phyloP scores from a whole-genome alignment of 2,113 vertebrate species.

The Pholis gunnellus region DNA sequence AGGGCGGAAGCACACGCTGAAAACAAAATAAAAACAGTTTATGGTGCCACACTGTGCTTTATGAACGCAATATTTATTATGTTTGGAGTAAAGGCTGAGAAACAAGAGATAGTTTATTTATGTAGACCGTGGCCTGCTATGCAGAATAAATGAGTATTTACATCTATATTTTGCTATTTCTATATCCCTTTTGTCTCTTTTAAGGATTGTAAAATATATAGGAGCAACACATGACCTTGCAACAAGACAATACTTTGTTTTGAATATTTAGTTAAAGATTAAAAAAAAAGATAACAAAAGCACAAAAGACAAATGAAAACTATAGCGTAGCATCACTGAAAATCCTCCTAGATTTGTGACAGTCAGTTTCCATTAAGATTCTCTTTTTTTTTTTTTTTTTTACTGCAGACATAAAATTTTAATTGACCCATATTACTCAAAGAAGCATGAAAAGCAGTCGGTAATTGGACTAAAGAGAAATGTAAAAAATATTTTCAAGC shows the following conservation, averaged over 20 bases:
- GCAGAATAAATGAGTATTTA: constrained; percentile 24
- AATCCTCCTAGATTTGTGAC: constrained; percentile 23
- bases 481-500: constrained; percentile 20
- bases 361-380: constrained; percentile 15
- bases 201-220: constrained; percentile 9
- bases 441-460: not conserved
- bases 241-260: not conserved
- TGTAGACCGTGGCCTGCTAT: not conserved
- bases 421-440: constrained; percentile 10
- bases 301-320: constrained; percentile 9
- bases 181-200: constrained; percentile 9
- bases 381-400: not conserved
- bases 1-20: not conserved
- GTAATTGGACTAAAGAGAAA: constrained; percentile 11
- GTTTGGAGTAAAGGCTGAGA: constrained; percentile 21
- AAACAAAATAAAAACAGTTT: constrained; percentile 43
- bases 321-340: not conserved
- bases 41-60: constrained; percentile 28
- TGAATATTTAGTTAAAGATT: not conserved
- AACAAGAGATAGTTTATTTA: not conserved
- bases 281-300: not conserved
- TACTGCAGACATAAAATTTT: constrained; percentile 13
- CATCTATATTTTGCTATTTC: constrained; percentile 4
- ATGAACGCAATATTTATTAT: constrained; percentile 30
- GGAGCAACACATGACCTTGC: not conserved